A percentile compares a stretch with the other conserved stretches of the same genome.
These are phyloP conservation scores for Linnaemya vulpina DNA, from an alignment of 2,888 invertebrate genomes.

Conservation along the genomic window DNA sequence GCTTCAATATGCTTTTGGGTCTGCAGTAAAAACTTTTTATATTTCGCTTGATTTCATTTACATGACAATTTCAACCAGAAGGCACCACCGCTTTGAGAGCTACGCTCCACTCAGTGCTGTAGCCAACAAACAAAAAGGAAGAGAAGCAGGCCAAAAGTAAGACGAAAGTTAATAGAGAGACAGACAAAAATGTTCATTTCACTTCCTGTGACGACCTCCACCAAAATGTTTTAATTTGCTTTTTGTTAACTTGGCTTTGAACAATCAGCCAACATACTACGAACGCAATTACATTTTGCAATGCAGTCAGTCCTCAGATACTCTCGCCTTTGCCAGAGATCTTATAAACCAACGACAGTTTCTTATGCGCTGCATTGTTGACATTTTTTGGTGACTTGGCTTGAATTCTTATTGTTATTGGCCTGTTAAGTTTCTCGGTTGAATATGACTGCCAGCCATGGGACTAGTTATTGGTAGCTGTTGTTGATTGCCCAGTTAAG, in stretches of 20 bases:
- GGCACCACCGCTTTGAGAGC: conserved; percentile 52
- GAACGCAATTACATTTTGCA: conserved; percentile 55
- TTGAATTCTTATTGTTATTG: conserved; percentile 72
- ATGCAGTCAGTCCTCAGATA: conserved; percentile 41
- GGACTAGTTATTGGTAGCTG: conserved; percentile 29
- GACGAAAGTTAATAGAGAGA: conserved; percentile 1
- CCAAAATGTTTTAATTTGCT: conserved; percentile 74
- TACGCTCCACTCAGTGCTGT: too few relatives aligned
- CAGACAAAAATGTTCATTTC: conserved; percentile 61
- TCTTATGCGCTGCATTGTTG: conserved; percentile 69
- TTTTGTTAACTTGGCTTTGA: conserved; percentile 63
- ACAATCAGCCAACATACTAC: conserved; percentile 39
- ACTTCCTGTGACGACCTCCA: conserved; percentile 73
- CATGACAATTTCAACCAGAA: conserved; percentile 46
- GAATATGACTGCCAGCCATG: conserved; percentile 48
- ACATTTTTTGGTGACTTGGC: conserved; percentile 72
- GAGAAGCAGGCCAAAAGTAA: conserved; percentile 11
- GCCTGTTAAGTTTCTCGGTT: conserved; percentile 70
- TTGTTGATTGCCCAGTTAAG: conserved; percentile 51
- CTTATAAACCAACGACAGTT: conserved; percentile 40
- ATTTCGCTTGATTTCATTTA: conserved; percentile 11
- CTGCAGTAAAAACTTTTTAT: conserved; percentile 8
- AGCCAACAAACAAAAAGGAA: conserved; percentile 14
- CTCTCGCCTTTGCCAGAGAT: conserved; percentile 32
- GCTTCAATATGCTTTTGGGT: conserved; percentile 7